These are phyloP conservation scores for Melolontha melolontha DNA, from an alignment of 2,888 invertebrate species.

Conservation along the genomic window DNA sequence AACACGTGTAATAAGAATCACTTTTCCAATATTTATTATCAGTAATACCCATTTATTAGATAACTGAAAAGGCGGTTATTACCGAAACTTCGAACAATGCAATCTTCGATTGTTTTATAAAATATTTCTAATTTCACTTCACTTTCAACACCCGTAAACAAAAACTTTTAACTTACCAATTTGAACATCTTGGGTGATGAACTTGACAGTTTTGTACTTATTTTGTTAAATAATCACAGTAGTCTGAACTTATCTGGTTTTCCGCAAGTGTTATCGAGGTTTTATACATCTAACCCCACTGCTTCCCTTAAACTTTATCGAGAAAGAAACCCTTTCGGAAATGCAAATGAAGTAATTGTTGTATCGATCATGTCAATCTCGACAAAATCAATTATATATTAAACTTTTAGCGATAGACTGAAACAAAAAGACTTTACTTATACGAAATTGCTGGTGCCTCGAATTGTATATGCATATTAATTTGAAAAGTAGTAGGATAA, in stretches of 20 bases:
- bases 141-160: background rate
- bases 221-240: slow-evolving; percentile 23
- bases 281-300: slow-evolving; percentile 36
- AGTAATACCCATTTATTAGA: too few relatives aligned
- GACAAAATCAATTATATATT: background rate
- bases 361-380: slow-evolving; percentile 38
- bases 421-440: slow-evolving; percentile 13
- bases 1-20: too few relatives aligned
- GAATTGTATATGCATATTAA: background rate
- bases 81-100: too few relatives aligned
- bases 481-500: slow-evolving; percentile 4
- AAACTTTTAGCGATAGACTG: background rate
- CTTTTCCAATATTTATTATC: too few relatives aligned
- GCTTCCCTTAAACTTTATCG: slow-evolving; percentile 17
- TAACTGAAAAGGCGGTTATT: too few relatives aligned
- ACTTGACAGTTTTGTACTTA: slow-evolving; percentile 23
- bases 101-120: too few relatives aligned
- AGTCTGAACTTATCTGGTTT: slow-evolving; percentile 7
- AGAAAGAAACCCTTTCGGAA: slow-evolving; percentile 44
- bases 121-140: background rate
- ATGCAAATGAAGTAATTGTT: slow-evolving; percentile 25
- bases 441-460: background rate
- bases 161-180: slow-evolving; percentile 44
- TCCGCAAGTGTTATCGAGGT: background rate
- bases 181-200: slow-evolving; percentile 48